These are phyloP conservation scores for Zophobas atratus DNA, from an alignment of 1,140 invertebrate genomes.

Conservation along the genomic window DNA sequence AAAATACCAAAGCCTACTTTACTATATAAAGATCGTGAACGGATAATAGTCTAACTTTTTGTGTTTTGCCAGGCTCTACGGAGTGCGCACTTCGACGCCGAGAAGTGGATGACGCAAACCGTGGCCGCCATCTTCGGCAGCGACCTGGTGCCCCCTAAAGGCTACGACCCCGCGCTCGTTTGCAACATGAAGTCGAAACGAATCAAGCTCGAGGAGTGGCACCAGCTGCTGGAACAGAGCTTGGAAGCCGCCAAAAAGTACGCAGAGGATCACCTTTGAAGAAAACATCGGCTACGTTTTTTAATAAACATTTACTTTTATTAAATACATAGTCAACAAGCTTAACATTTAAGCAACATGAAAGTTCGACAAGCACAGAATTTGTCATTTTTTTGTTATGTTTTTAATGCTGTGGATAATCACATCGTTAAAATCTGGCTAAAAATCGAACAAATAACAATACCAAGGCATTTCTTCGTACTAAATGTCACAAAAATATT, in stretches of 20 bases:
- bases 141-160: constrained; percentile 67
- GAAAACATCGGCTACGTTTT: constrained; percentile 32
- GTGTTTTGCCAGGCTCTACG: constrained; percentile 65
- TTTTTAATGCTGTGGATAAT: constrained; percentile 40
- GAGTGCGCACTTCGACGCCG: constrained; percentile 72
- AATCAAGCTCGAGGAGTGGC: constrained; percentile 69
- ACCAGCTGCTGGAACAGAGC: constrained; percentile 70
- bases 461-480: constrained; percentile 40
- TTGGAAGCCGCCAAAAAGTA: constrained; percentile 70
- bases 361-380: constrained; percentile 43
- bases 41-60: no score
- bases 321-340: constrained; percentile 50
- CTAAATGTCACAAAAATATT: constrained; percentile 38
- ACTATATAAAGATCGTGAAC: no score
- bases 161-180: constrained; percentile 70
- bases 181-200: constrained; percentile 74
- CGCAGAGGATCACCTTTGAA: constrained; percentile 67
- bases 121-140: constrained; percentile 70
- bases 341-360: constrained; percentile 50
- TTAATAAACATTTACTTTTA: constrained; percentile 47
- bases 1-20: no score
- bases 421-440: constrained; percentile 36
- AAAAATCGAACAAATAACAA: constrained; percentile 39
- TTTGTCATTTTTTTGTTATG: constrained; percentile 34
- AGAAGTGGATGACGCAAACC: constrained; percentile 74